phyloP scores from a whole-genome alignment of 2,888 invertebrate genomes.

The Zootermopsis nevadensis region DNA sequence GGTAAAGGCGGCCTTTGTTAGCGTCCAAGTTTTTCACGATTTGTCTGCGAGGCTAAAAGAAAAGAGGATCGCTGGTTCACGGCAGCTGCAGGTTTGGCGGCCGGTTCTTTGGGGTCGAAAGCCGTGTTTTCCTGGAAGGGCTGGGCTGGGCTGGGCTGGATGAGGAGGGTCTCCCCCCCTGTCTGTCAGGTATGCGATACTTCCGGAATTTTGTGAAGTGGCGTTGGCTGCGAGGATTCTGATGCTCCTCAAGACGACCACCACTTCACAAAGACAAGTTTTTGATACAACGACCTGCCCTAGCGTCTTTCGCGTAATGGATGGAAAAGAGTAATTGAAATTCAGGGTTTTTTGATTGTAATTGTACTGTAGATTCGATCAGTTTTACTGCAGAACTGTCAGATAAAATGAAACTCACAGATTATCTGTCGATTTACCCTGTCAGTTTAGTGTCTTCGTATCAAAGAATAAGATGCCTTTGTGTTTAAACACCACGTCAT shows the following conservation, averaged over 20 bases:
- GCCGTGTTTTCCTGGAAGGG: constrained; percentile 22
- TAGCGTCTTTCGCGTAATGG: neutral
- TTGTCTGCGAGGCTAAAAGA: neutral
- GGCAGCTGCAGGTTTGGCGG: neutral
- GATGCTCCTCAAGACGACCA: constrained; percentile 27
- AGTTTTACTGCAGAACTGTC: no score
- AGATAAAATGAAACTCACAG: no score
- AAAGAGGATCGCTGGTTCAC: neutral
- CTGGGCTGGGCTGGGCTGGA: no score
- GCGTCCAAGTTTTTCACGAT: neutral
- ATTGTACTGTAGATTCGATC: no score
- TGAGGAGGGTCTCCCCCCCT: neutral
- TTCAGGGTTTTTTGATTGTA: no score
- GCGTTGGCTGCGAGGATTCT: neutral
- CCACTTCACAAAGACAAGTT: neutral
- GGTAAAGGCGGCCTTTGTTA: neutral
- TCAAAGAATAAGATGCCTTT: no score
- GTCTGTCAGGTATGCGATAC: constrained; percentile 36
- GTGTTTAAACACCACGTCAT: no score
- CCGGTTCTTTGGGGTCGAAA: no score
- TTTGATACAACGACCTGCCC: neutral
- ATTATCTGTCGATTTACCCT: no score
- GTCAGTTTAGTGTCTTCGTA: no score
- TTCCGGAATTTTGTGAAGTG: constrained; percentile 13
- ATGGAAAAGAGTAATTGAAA: no score